Evolutionary conservation across 2,797 vertebrate species (phyloP).

Genomic region (Hoplostethus mediterraneus): DNA sequence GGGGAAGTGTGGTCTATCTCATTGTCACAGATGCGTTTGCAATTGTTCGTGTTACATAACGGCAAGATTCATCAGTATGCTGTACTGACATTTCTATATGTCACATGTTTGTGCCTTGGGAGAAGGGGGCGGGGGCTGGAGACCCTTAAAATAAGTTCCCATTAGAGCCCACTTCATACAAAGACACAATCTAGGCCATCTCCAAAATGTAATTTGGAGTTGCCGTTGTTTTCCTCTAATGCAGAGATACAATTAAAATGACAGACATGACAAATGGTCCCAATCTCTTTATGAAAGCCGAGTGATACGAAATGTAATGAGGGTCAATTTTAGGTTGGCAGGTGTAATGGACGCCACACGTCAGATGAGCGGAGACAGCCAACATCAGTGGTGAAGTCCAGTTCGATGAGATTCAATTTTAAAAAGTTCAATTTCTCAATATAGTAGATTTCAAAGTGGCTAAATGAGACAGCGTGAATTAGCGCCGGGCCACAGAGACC

Average conservation of each 20-base stretch:
- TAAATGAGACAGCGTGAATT: constrained; percentile 61
- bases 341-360: constrained; percentile 65
- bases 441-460: constrained; percentile 36
- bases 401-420: constrained; percentile 54
- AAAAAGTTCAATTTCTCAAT: constrained; percentile 35
- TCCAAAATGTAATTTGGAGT: constrained; percentile 63
- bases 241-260: constrained; percentile 71
- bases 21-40: constrained; percentile 5
- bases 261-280: constrained; percentile 75
- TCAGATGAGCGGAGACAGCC: constrained; percentile 54
- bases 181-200: constrained; percentile 35
- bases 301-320: constrained; percentile 73
- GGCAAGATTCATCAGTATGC: neutral
- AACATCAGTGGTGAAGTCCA: constrained; percentile 30
- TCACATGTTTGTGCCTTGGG: constrained; percentile 24
- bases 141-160: constrained; percentile 33
- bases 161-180: constrained; percentile 28
- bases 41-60: constrained; percentile 18
- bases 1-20: neutral
- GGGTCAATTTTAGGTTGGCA: constrained; percentile 64
- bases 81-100: constrained; percentile 38
- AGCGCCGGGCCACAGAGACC: constrained; percentile 21
- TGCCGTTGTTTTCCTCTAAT: constrained; percentile 42
- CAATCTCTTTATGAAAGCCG: constrained; percentile 67
- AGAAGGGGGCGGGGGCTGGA: neutral